A percentile compares a stretch with the other conserved stretches of the same genome.
phyloP scores from a whole-genome alignment of 2,113 vertebrate genomes.

The Vicugna pacos region DNA sequence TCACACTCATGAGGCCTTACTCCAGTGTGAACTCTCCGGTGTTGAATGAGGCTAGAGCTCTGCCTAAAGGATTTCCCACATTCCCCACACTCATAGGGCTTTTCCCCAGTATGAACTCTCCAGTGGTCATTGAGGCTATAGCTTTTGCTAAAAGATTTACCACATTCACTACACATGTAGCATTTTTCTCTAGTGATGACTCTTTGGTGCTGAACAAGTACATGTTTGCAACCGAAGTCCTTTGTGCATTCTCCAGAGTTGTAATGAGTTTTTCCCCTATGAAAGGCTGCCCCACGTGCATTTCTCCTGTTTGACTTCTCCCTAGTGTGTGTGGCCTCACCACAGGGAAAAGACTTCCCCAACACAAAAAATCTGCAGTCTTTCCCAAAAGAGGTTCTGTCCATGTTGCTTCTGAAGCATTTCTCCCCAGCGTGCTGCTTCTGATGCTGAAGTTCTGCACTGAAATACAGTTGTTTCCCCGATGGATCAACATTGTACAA shows the following conservation, averaged over 20 bases:
- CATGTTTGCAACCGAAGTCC: neutral
- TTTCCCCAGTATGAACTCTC: constrained; percentile 54
- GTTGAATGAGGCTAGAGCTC: constrained; percentile 31
- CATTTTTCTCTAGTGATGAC: neutral
- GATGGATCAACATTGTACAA: neutral
- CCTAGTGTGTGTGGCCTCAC: neutral
- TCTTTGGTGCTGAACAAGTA: neutral
- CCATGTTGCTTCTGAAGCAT: neutral
- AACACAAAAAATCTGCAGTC: neutral
- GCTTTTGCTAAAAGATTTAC: constrained; percentile 46
- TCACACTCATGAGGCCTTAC: constrained; percentile 50
- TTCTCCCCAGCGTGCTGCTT: constrained; percentile 1
- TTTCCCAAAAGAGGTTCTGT: neutral
- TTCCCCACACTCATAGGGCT: constrained; percentile 24
- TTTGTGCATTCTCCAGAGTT: neutral
- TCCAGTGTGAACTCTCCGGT: constrained; percentile 58
- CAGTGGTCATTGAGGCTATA: constrained; percentile 48
- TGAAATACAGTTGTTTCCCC: neutral
- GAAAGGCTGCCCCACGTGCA: neutral
- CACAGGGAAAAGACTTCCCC: neutral
- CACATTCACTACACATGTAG: constrained; percentile 24
- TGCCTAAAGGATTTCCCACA: constrained; percentile 53
- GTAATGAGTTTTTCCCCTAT: neutral
- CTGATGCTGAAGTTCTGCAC: neutral
- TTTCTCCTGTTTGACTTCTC: neutral